phyloP scores from a whole-genome alignment of 2,113 vertebrate species.

The Neomonachus schauinslandi region DNA sequence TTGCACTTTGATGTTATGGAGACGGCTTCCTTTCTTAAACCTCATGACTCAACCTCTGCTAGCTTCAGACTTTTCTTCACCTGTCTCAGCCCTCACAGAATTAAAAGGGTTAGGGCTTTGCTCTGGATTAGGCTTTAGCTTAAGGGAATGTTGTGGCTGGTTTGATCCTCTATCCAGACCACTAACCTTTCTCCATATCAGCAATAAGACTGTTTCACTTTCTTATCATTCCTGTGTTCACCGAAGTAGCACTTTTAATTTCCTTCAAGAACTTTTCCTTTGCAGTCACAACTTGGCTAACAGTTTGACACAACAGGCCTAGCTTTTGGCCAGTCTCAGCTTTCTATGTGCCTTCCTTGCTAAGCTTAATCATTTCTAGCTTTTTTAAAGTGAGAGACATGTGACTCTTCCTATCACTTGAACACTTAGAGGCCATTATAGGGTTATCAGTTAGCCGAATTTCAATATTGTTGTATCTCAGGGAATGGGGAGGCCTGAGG shows the following conservation, averaged over 20 bases:
- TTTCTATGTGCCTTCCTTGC: background rate
- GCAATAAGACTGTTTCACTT: background rate
- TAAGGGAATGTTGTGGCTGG: background rate
- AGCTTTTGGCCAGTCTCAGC: background rate
- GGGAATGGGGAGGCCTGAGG: background rate
- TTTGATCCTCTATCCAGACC: background rate
- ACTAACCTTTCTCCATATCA: background rate
- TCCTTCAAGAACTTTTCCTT: background rate
- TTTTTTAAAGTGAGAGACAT: background rate
- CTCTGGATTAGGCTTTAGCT: background rate
- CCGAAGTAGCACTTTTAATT: background rate
- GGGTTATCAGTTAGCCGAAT: background rate
- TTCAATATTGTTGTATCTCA: background rate
- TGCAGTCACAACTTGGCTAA: background rate
- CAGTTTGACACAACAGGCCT: background rate
- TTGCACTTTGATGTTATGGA: background rate
- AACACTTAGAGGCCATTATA: background rate
- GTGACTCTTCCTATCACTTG: background rate
- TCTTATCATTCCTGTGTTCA: background rate
- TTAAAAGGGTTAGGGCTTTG: background rate
- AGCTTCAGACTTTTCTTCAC: background rate
- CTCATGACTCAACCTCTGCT: background rate
- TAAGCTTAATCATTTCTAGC: background rate
- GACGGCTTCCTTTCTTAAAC: background rate
- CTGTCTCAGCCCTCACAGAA: background rate